Evolutionary conservation across 2,888 invertebrate species (phyloP).

Genomic region (Spodoptera picta): DNA sequence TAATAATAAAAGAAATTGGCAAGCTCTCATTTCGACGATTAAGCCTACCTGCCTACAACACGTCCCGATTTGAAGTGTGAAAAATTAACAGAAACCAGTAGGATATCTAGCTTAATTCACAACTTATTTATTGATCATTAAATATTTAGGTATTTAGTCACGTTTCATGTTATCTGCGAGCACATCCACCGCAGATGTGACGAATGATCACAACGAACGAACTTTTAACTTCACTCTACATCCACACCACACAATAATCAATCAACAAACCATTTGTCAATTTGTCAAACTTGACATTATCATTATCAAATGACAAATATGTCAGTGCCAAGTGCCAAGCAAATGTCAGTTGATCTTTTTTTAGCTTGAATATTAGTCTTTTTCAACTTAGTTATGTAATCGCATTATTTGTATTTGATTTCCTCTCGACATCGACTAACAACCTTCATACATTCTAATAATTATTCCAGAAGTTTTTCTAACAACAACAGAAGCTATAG

Average conservation of each 20-base stretch:
- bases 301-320: slow-evolving; percentile 5
- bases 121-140: slow-evolving; percentile 19
- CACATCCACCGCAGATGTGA: slow-evolving; percentile 2
- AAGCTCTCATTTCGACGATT: slow-evolving; percentile 72
- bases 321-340: slow-evolving; percentile 41
- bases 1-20: slow-evolving; percentile 72
- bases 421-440: no score
- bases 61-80: slow-evolving; percentile 37
- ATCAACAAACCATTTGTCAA: slow-evolving; percentile 38
- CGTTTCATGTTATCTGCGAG: slow-evolving; percentile 8
- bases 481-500: no score
- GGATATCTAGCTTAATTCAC: slow-evolving; percentile 26
- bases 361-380: slow-evolving; percentile 3
- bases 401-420: no score
- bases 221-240: neutral
- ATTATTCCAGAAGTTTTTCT: no score
- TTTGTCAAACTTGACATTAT: slow-evolving; percentile 8
- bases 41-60: slow-evolving; percentile 69
- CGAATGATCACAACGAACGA: no score
- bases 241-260: slow-evolving; percentile 28
- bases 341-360: slow-evolving; percentile 11
- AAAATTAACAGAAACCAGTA: slow-evolving; percentile 31
- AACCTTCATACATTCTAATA: no score
- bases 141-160: slow-evolving; percentile 21
- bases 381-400: neutral